Percentiles rank a stretch among this genome's conserved stretches.
Evolutionary conservation across 2,113 vertebrate species (phyloP).

Genomic region (Corynorhinus townsendii): DNA sequence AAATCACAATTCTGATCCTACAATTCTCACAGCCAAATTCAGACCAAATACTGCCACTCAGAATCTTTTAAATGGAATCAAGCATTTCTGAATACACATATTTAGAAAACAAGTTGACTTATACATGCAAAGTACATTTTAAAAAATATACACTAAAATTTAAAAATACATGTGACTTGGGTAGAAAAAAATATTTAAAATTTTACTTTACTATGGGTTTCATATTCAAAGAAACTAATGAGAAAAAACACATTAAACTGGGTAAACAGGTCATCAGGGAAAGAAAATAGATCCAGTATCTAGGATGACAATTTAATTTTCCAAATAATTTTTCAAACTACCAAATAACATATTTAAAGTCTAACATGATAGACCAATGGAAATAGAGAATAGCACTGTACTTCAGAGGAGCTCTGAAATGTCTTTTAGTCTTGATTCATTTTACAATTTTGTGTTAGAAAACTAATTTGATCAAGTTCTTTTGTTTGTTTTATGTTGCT

Average conservation of each 20-base stretch:
- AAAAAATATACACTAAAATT: background rate
- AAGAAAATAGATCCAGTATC: background rate
- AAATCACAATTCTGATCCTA: background rate
- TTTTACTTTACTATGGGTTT: background rate
- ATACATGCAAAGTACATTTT: background rate
- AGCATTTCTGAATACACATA: background rate
- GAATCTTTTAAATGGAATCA: background rate
- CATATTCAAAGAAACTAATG: background rate
- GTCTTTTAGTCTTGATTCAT: background rate
- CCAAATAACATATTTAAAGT: background rate
- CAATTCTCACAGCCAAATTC: background rate
- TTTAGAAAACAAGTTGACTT: slow-evolving; percentile 7
- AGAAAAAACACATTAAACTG: slow-evolving; percentile 2
- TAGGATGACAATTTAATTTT: background rate
- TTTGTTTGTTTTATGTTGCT: background rate
- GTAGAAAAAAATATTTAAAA: background rate
- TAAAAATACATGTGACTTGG: background rate
- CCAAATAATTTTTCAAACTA: slow-evolving; percentile 38
- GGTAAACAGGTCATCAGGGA: background rate
- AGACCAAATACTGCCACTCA: background rate
- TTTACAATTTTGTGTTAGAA: background rate
- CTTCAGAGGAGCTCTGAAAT: background rate
- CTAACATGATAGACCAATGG: background rate
- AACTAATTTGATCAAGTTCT: background rate
- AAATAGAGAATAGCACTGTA: background rate